A percentile compares a stretch with the other conserved stretches of the same genome.
Conservation (phyloP, 2,888 invertebrate genomes). For the Dryobotodes eremita region DNA sequence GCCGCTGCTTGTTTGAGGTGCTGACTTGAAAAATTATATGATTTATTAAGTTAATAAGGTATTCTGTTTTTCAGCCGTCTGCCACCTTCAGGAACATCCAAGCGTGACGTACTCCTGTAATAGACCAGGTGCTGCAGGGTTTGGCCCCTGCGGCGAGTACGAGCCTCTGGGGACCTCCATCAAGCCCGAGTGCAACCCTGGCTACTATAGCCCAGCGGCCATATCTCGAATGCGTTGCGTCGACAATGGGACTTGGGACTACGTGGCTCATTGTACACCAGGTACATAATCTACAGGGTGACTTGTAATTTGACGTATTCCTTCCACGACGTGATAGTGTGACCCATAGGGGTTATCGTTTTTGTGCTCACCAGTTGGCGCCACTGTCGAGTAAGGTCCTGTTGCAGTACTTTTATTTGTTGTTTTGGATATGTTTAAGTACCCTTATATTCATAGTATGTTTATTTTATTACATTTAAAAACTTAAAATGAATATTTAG, state of each 20-base stretch:
- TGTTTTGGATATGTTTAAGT: too few relatives aligned
- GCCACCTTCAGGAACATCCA: slow-evolving; percentile 95
- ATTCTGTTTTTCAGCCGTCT: slow-evolving; percentile 85
- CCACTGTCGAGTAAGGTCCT: too few relatives aligned
- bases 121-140: slow-evolving; percentile 93
- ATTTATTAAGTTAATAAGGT: not conserved
- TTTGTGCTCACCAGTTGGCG: too few relatives aligned
- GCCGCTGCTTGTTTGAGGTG: too few relatives aligned
- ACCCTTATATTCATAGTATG: too few relatives aligned
- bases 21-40: too few relatives aligned
- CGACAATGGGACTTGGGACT: slow-evolving; percentile 10
- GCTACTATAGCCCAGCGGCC: not conserved
- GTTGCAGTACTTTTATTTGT: too few relatives aligned
- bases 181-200: not conserved
- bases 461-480: too few relatives aligned
- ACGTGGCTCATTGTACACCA: slow-evolving; percentile 2
- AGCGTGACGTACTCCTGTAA: slow-evolving; percentile 96
- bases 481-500: too few relatives aligned
- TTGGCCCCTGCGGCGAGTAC: slow-evolving; percentile 72
- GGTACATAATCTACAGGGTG: slow-evolving; percentile 1
- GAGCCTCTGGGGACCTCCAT: slow-evolving; percentile 2
- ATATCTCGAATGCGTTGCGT: slow-evolving; percentile 14
- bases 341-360: too few relatives aligned
- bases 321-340: too few relatives aligned
- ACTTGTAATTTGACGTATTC: too few relatives aligned